phyloP scores from a whole-genome alignment of 2,888 invertebrate species.

The Nephrotoma flavescens region DNA sequence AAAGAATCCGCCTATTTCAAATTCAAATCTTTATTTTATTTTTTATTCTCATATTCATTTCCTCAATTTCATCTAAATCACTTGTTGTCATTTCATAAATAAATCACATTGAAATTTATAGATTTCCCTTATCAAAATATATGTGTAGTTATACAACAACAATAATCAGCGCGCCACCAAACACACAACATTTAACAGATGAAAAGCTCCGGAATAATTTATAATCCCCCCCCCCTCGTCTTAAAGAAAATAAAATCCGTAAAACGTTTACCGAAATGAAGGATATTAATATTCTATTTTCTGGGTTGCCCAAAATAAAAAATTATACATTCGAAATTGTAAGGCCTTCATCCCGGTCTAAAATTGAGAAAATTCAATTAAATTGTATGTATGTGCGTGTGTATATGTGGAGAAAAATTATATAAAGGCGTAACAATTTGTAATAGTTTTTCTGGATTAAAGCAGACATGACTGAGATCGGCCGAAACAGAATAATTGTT shows the following conservation, averaged over 20 bases:
- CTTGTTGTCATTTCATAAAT: not conserved
- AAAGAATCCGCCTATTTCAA: not conserved
- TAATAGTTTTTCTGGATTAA: not conserved
- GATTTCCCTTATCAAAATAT: not conserved
- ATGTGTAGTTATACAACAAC: not conserved
- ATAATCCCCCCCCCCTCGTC: not conserved
- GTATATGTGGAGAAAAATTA: too few relatives aligned
- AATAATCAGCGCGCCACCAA: not conserved
- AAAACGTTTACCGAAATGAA: not conserved
- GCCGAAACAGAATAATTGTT: not conserved
- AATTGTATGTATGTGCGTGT: not conserved
- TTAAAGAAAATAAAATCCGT: not conserved
- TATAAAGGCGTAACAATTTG: not conserved
- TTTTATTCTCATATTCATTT: not conserved
- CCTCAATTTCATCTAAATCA: not conserved
- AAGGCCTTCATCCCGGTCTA: too few relatives aligned
- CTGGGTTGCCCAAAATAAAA: not conserved
- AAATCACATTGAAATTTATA: not conserved
- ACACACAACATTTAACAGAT: not conserved
- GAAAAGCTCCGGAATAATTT: not conserved
- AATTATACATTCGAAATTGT: not conserved
- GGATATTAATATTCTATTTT: not conserved
- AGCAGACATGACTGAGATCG: not conserved
- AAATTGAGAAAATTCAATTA: not conserved
- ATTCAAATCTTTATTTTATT: not conserved